Percentiles rank a stretch among this genome's conserved stretches.
Conservation (phyloP, 1,140 invertebrate species). For the Drosophila sproati region DNA sequence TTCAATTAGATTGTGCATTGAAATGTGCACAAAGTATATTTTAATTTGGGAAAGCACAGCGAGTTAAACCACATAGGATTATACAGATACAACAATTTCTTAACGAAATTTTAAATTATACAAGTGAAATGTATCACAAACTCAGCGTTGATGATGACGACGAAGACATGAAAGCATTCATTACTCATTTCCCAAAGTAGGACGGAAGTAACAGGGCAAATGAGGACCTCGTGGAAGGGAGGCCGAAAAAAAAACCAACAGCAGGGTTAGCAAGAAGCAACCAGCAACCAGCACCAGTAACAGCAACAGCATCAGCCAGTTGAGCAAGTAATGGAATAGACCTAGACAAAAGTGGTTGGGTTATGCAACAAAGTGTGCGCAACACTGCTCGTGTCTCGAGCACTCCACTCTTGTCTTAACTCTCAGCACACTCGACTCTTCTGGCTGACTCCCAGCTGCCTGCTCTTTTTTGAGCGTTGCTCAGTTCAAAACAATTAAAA, state of each 20-base stretch:
- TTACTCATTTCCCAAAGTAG: constrained; percentile 52
- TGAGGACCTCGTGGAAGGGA: neutral
- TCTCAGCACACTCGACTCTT: neutral
- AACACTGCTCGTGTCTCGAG: constrained; percentile 35
- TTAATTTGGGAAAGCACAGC: constrained; percentile 52
- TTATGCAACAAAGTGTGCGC: constrained; percentile 57
- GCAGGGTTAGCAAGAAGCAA: too few species aligned
- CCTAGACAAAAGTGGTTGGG: constrained; percentile 10
- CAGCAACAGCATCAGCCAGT: neutral
- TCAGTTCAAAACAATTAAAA: constrained; percentile 76
- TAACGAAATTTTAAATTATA: constrained; percentile 79
- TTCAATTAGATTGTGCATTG: constrained; percentile 43
- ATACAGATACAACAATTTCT: constrained; percentile 57
- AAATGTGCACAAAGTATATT: constrained; percentile 60
- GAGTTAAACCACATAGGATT: neutral
- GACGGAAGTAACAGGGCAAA: neutral
- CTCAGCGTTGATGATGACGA: constrained; percentile 36
- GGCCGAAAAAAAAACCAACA: too few species aligned
- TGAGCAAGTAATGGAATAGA: neutral
- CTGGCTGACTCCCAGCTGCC: neutral
- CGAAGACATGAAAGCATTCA: constrained; percentile 54
- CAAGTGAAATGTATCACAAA: constrained; percentile 59
- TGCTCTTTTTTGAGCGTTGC: neutral
- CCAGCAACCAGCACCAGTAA: neutral
- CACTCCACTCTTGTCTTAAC: constrained; percentile 9